A percentile compares a stretch with the other conserved stretches of the same genome.
phyloP scores from a whole-genome alignment of 2,797 vertebrate genomes.

The Aphelocoma californica region DNA sequence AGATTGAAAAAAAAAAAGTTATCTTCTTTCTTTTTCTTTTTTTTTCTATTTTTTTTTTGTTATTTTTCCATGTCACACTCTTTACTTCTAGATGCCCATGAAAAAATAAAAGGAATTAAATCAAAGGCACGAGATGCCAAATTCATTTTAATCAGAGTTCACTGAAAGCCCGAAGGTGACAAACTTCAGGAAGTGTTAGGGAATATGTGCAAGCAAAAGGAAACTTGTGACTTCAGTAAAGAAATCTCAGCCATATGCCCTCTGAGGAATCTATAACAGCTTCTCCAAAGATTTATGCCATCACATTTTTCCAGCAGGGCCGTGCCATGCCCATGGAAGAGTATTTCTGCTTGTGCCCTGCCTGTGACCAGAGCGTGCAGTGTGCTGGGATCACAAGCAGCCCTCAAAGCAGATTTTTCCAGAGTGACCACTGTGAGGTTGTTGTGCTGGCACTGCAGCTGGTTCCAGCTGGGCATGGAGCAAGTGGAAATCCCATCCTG shows the following conservation, averaged over 20 bases:
- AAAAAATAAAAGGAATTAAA: conserved; percentile 20
- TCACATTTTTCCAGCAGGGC: background rate
- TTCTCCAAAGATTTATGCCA: background rate
- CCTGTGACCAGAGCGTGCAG: background rate
- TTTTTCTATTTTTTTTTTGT: too few species aligned
- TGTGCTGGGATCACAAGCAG: background rate
- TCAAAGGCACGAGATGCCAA: conserved; percentile 32
- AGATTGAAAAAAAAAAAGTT: background rate
- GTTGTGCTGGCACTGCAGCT: background rate
- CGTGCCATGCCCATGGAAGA: background rate
- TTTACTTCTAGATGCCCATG: background rate
- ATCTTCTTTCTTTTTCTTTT: rapidly evolving
- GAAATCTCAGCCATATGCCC: conserved; percentile 27
- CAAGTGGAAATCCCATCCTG: background rate
- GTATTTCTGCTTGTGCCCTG: background rate
- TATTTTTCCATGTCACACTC: background rate
- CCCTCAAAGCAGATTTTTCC: background rate
- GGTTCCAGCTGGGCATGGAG: background rate
- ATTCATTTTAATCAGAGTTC: conserved; percentile 41
- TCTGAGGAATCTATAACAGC: background rate
- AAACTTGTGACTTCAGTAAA: conserved; percentile 49
- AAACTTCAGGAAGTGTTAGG: conserved; percentile 55
- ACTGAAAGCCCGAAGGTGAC: conserved; percentile 41
- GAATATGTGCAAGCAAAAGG: conserved; percentile 32
- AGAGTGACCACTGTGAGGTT: conserved; percentile 31